Evolutionary conservation across 1,140 invertebrate genomes (phyloP), one percentile per base, ranked within the genome.

Genomic region (Cyrtorhinus lividipennis): DNA sequence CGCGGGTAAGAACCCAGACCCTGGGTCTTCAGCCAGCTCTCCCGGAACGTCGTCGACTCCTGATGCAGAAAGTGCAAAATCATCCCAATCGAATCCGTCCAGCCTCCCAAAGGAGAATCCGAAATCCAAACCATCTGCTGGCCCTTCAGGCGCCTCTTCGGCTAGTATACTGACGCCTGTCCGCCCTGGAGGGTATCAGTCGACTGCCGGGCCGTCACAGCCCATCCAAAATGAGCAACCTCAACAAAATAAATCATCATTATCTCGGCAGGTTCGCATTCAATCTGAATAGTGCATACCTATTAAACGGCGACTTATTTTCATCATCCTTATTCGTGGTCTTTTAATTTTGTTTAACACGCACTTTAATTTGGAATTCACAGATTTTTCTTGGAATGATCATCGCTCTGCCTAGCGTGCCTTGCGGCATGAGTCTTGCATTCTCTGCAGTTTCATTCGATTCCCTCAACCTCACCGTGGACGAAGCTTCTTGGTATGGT

Each of bases 401-500:
- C 15, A 73, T 77, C 24, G 77, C 78, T 59, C 69, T 79, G 24
- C 73, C 76, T 0, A 74, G 73, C 53, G 66, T 80, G 1, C 72
- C 73, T 0, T 72, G 76, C 3, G 77, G 77, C 12, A 74, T 81
- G 69, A 76, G 73, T 30, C 73, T 77, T 27, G 78, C 77, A 3
- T 80, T 77, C 62, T 76, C 78, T 8, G 74, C 79, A 0, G 73
- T 80, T 0, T 72, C 74, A 0, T 63, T 80, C 10, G 76, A 77
- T 20, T 71, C 74, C 26, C 59, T 81, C 2, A 65, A 26, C 3
- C 61, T 66, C 2, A 63, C 66, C 10, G 65, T 73, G n/a, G 71
- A 71, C 59, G 61, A 72, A 20, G 71, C 71, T 5, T 78, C 78
- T 46, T 81, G 79, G 78, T 77, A 80, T 68, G 78, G 80, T 79